Evolutionary conservation across 2,888 invertebrate species (phyloP).

Genomic region (Macaria liturata): DNA sequence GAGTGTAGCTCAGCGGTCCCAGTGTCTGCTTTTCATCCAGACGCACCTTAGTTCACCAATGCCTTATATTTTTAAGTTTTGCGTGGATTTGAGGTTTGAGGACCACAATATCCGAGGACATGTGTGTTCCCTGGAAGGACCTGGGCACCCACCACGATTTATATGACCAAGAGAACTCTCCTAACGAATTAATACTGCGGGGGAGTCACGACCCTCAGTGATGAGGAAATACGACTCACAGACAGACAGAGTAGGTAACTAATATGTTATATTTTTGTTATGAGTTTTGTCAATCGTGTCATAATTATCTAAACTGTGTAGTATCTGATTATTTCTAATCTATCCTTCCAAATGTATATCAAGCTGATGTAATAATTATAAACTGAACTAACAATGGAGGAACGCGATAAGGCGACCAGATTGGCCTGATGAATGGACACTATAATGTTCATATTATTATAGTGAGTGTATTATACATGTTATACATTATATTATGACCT

Average conservation of each 20-base stretch:
- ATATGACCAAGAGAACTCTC: no score
- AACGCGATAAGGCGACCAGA: conserved; percentile 16
- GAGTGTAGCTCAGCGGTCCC: no score
- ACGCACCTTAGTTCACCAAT: no score
- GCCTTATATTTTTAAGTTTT: no score
- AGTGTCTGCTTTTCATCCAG: no score
- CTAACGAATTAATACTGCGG: no score
- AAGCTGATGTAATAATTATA: conserved; percentile 19
- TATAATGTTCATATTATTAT: not conserved
- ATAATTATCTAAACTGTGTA: not conserved
- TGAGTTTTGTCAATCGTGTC: not conserved
- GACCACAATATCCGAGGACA: no score
- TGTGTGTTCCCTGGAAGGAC: no score
- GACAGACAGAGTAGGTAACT: not conserved
- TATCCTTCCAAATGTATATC: conserved; percentile 4
- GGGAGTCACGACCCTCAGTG: no score
- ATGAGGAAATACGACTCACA: not conserved
- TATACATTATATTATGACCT: no score
- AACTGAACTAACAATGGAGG: conserved; percentile 18
- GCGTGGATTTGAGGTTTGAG: not conserved
- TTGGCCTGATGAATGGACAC: conserved; percentile 13
- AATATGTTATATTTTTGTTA: not conserved
- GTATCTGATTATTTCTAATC: not conserved
- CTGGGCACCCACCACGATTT: no score
- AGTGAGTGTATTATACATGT: no score